Evolutionary conservation across 2,113 vertebrate genomes (phyloP).

Genomic region (Gnathonemus longibarbis): DNA sequence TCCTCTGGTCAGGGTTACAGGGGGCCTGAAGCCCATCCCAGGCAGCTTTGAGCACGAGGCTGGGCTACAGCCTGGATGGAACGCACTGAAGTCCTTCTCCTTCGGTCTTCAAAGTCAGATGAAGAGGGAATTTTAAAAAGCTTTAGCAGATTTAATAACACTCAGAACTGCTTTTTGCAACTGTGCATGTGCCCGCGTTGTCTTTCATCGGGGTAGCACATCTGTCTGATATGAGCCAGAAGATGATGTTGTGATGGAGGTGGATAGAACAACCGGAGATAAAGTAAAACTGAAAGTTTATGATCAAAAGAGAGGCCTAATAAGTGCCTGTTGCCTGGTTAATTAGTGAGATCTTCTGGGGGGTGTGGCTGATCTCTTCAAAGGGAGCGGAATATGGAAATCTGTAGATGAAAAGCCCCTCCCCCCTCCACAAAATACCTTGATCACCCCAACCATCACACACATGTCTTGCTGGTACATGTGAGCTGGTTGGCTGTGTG

Average conservation of each 20-base stretch:
- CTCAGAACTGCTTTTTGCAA: not conserved
- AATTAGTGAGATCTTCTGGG: slow-evolving; percentile 59
- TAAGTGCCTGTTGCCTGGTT: slow-evolving; percentile 54
- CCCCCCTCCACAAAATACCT: not conserved
- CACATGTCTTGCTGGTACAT: not conserved
- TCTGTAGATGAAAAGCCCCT: slow-evolving; percentile 7
- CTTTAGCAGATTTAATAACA: not conserved
- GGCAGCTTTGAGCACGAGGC: not conserved
- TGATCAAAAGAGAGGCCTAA: slow-evolving; percentile 53
- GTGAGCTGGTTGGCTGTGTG: not conserved
- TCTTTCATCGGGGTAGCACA: not conserved
- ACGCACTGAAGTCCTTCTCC: not conserved
- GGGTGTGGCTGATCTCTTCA: slow-evolving; percentile 46
- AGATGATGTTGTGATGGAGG: not conserved
- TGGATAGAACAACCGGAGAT: slow-evolving; percentile 23
- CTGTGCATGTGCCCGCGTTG: not conserved
- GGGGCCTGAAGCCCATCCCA: not conserved
- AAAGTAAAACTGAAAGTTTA: slow-evolving; percentile 32
- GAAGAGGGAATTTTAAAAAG: not conserved
- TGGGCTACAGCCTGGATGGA: not conserved
- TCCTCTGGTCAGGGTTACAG: not conserved
- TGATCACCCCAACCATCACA: not conserved
- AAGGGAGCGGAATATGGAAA: slow-evolving; percentile 14
- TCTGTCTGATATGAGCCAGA: not conserved
- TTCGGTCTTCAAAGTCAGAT: not conserved